Evolutionary conservation across 1,140 invertebrate genomes (phyloP), one percentile per base, ranked within the genome.

Genomic region (Daktulosphaira vitifoliae): DNA sequence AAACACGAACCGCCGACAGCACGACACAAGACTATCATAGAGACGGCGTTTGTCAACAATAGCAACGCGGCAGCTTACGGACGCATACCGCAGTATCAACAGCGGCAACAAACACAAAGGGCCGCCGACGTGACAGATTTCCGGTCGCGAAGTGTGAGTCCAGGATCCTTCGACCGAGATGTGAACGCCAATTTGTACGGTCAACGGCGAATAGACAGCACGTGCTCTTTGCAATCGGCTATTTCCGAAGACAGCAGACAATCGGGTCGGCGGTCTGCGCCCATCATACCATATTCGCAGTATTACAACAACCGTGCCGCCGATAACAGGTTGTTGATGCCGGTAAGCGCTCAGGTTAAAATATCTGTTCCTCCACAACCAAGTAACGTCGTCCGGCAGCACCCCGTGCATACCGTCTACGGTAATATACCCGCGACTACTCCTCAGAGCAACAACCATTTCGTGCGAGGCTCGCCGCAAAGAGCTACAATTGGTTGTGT

Each of bases 101-200:
- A 11, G 4, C 56, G 23, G 7, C 25, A 18, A 22, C 56, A 46
- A 11, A 37, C 23, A 16, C 53, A 26, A 8, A 6, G 29, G 29
- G 5, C 29, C 29, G 29, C 11, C 56, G 37, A 16, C 6, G 37
- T 23, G 18, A 54, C 9, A 4, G 59, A 39, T 22, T 44, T 49
- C 11, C 62, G 68, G 18, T 68, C 68, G 1, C 64, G 67, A 23
- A 68, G 68, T 37, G 68, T 68, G 13, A 68, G 68, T 37, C 68
- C 68, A 13, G 64, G 54, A 20, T 52, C 64, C n/a, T 39, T 33
- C 23, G 39, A 38, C 6, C 29, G 37, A n/a, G 52, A 54, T 13
- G 37, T 25, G 3, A 42, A 65, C n/a, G 53, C 56, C 49, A 39
- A 37, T 26, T 65, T 33, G 29, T 33, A 38, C 15, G 29, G 54